Percentiles rank a stretch among this genome's conserved stretches.
Conservation (phyloP, 2,888 invertebrate species). For the Sarcophaga carnaria region DNA sequence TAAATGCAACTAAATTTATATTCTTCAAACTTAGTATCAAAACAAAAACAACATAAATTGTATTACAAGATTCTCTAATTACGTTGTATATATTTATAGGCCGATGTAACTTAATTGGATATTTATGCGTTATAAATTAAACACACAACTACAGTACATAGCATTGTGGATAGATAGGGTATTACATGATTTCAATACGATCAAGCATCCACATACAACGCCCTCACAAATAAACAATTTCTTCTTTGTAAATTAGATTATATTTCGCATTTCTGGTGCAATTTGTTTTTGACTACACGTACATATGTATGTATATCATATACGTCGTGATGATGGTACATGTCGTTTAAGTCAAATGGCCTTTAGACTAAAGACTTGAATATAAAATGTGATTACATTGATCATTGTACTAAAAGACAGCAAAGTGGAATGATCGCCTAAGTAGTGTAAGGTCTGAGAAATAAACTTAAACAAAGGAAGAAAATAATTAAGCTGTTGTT, state of each 20-base stretch:
- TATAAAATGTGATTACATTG: conserved; percentile 46
- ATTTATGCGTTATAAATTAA: too few species aligned
- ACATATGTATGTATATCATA: neutral
- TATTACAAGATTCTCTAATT: too few species aligned
- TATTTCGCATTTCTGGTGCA: conserved; percentile 62
- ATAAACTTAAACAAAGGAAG: conserved; percentile 35
- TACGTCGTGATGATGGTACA: neutral
- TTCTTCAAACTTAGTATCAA: too few species aligned
- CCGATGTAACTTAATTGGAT: too few species aligned
- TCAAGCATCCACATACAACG: conserved; percentile 10
- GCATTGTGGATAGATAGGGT: neutral
- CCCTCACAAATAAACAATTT: conserved; percentile 35
- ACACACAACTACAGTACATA: too few species aligned
- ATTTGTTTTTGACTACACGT: conserved; percentile 13
- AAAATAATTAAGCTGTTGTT: conserved; percentile 5
- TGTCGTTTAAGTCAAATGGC: conserved; percentile 63
- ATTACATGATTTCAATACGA: neutral
- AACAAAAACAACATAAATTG: too few species aligned
- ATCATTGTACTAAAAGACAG: conserved; percentile 64
- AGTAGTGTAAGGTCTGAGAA: conserved; percentile 52
- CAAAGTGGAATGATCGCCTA: conserved; percentile 66
- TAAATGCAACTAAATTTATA: too few species aligned
- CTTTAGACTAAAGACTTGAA: conserved; percentile 45
- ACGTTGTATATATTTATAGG: too few species aligned
- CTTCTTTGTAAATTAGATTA: conserved; percentile 51